Evolutionary conservation across 2,797 vertebrate species (phyloP).

Genomic region (Oryzias dopingdopingensis): DNA sequence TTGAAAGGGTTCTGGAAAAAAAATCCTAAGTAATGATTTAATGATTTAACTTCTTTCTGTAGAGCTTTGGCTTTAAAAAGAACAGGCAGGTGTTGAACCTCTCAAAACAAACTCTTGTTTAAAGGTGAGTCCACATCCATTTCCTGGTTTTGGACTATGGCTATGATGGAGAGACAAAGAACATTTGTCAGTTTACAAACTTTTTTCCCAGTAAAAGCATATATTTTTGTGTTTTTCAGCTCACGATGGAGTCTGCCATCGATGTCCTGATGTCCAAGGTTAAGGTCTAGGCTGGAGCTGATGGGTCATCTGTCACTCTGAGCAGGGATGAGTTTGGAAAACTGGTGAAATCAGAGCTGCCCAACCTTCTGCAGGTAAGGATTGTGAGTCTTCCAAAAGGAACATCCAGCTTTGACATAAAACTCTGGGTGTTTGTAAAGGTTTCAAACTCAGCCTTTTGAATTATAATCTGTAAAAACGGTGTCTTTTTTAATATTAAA

Average conservation of each 20-base stretch:
- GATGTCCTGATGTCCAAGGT: conserved; percentile 69
- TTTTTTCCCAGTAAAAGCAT: too few species aligned
- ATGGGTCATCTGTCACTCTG: conserved; percentile 64
- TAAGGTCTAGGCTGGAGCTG: conserved; percentile 61
- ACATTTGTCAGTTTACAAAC: too few species aligned
- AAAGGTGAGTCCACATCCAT: neutral
- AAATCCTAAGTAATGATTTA: conserved; percentile 22
- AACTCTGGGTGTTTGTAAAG: neutral
- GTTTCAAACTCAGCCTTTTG: too few species aligned
- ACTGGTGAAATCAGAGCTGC: conserved; percentile 63
- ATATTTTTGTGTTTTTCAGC: neutral
- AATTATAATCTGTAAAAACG: too few species aligned
- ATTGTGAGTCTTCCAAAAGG: neutral
- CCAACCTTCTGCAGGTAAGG: conserved; percentile 66
- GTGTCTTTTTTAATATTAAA: too few species aligned
- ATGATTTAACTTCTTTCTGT: conserved; percentile 19
- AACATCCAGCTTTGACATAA: neutral
- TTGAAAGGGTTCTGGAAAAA: conserved; percentile 35
- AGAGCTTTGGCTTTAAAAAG: conserved; percentile 17
- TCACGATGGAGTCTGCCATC: conserved; percentile 68
- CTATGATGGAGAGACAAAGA: neutral
- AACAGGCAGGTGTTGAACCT: neutral
- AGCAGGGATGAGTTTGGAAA: conserved; percentile 69
- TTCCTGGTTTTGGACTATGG: neutral
- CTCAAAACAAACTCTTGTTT: neutral